phyloP scores from a whole-genome alignment of 2,888 invertebrate species.

The Orgyia antiqua region DNA sequence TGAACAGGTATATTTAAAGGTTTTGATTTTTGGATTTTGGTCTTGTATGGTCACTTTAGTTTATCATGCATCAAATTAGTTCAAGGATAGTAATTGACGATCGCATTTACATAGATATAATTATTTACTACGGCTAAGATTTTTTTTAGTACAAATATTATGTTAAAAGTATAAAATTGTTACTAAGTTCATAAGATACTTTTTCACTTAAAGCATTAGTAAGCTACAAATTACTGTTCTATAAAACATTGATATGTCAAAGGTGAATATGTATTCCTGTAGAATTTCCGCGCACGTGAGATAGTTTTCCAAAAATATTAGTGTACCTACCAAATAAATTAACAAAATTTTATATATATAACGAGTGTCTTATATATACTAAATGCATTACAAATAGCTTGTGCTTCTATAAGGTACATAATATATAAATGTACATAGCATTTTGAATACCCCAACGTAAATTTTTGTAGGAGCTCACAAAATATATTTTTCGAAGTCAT shows the following conservation, averaged over 20 bases:
- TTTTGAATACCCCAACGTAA: constrained; percentile 49
- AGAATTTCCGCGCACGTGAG: constrained; percentile 10
- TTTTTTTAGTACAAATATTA: constrained; percentile 52
- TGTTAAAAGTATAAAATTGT: constrained; percentile 61
- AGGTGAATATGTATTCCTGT: constrained; percentile 20
- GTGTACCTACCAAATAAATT: too few relatives aligned
- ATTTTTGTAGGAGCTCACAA: constrained; percentile 56
- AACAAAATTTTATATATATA: too few relatives aligned
- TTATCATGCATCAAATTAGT: constrained; percentile 31
- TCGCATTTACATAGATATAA: constrained; percentile 42
- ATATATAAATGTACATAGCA: constrained; percentile 41
- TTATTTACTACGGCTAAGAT: constrained; percentile 53
- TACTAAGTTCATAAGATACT: constrained; percentile 72
- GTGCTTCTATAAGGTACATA: constrained; percentile 35
- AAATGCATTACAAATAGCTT: constrained; percentile 15
- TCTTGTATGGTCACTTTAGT: constrained; percentile 18
- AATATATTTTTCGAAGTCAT: constrained; percentile 69
- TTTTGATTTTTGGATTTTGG: too few relatives aligned
- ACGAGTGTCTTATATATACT: constrained; percentile 12
- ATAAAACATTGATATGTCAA: constrained; percentile 26
- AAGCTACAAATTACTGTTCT: constrained; percentile 53
- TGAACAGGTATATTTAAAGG: too few relatives aligned
- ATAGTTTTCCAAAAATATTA: too few relatives aligned
- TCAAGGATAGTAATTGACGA: constrained; percentile 68
- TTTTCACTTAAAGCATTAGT: constrained; percentile 71